Base-by-base conservation (phyloP, 2,113 vertebrate genomes). In the Hydrochoerus hydrochaeris region DNA sequence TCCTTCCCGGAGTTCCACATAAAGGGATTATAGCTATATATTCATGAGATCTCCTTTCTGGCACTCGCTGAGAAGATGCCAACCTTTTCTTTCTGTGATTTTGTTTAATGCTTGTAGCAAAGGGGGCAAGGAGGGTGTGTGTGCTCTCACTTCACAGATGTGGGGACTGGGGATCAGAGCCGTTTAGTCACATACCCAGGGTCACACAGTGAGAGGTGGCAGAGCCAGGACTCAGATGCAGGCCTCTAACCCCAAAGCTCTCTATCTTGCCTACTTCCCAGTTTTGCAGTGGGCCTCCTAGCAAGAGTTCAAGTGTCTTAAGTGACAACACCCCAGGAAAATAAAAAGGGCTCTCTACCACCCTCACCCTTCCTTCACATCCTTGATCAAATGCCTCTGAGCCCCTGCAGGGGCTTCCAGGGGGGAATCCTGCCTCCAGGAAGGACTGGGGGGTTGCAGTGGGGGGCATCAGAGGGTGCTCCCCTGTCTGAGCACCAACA, bases 11-110 rank as follows among this genome's bases (percentile, higher is more conserved):
- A 54, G 57, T 19, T 90, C 84, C 22, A 49, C 63, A 30, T 41
- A 4, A 62, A 62, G 60, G 32, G 71, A 38, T 86, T n/a, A n/a
- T n/a, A n/a, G 32, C 62, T 80, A 7, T 81, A 84, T 92, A 94
- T 83, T 73, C 46, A 28, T 19, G 60, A 83, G 58, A 67, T 71
- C 75, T 88, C 90, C 78, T 65, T 90, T 88, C 90, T 28, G 88
- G 88, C 30, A 20, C 35, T 89, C 69, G 38, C 80, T 5, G 54
- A 87, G 81, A 95, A 75, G 85, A 91, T n/a, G 26, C 41, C 82
- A 90, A 24, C 46, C 54, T 73, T 71, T 95, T 83, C 85, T 89
- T 28, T 38, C 28, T 0, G 2, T 24, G 44, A 84, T 41, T 63
- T 54, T 75, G 20, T 77, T 69, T 35, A 41, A 92, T 75, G 73